Evolutionary conservation across 1,140 invertebrate genomes (phyloP).

Genomic region (Orius laevigatus): DNA sequence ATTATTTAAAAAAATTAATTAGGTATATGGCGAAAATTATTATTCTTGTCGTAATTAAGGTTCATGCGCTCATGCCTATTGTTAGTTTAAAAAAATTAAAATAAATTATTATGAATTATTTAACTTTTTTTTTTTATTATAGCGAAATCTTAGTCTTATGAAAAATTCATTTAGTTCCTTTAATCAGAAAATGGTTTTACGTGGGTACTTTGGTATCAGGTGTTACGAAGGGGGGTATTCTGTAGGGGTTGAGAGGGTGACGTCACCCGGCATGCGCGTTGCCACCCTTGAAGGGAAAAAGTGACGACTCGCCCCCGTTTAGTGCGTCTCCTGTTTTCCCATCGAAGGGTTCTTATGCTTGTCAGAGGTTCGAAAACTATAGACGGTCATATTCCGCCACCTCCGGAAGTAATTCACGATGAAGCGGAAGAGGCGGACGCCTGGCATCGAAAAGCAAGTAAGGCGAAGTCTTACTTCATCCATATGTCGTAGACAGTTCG

Average conservation of each 20-base stretch:
- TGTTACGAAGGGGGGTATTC: too few relatives aligned
- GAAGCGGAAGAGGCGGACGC: slow-evolving; percentile 15
- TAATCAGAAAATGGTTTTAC: slow-evolving; percentile 3
- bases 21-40: too few relatives aligned
- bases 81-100: too few relatives aligned
- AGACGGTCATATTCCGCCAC: slow-evolving; percentile 11
- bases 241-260: background rate
- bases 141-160: too few relatives aligned
- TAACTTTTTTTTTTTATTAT: too few relatives aligned
- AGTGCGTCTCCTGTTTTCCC: background rate
- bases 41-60: too few relatives aligned
- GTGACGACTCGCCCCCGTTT: background rate
- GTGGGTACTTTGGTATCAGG: background rate
- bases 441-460: slow-evolving; percentile 14
- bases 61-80: too few relatives aligned
- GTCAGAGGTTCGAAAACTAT: slow-evolving; percentile 8
- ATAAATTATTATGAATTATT: too few relatives aligned
- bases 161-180: too few relatives aligned
- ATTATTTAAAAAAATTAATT: too few relatives aligned
- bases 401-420: slow-evolving; percentile 6
- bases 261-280: background rate
- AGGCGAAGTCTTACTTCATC: background rate
- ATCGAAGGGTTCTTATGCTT: slow-evolving; percentile 6
- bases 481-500: too few relatives aligned
- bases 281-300: background rate